Conservation (phyloP, 2,797 vertebrate species). For the Furcifer pardalis region DNA sequence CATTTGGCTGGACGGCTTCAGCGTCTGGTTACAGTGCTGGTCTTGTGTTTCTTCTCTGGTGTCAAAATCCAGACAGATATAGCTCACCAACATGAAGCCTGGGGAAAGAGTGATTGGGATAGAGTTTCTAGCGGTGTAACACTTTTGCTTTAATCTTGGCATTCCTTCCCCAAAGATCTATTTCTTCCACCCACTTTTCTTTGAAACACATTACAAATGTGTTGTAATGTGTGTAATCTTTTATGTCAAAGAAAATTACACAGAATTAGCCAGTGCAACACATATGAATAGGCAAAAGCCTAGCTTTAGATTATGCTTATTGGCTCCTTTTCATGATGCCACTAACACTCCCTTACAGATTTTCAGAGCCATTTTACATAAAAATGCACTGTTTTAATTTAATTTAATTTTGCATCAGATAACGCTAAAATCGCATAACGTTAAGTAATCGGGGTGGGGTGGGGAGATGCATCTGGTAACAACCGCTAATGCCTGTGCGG, state of each 20-base stretch:
- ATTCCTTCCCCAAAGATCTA: background rate
- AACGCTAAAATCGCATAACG: too few relatives aligned
- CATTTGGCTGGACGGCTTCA: constrained; percentile 78
- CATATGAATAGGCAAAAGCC: background rate
- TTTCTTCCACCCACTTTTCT: background rate
- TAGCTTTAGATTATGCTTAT: background rate
- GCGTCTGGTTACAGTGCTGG: constrained; percentile 80
- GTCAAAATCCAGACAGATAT: constrained; percentile 85
- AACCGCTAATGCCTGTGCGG: too few relatives aligned
- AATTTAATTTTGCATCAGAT: too few relatives aligned
- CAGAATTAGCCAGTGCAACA: background rate
- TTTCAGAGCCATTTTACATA: background rate
- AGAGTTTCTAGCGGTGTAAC: too few relatives aligned
- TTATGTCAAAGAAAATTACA: background rate
- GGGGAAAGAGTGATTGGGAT: background rate
- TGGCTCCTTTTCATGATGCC: background rate
- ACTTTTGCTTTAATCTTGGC: background rate
- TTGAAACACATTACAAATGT: background rate
- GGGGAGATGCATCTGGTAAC: too few relatives aligned
- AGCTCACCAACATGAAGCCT: constrained; percentile 84
- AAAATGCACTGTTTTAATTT: too few relatives aligned
- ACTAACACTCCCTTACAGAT: background rate
- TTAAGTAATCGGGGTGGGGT: too few relatives aligned
- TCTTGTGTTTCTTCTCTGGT: constrained; percentile 79
- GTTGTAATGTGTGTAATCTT: background rate